Base-by-base conservation (phyloP, 2,888 invertebrate species). In the Linnaemya vulpina region DNA sequence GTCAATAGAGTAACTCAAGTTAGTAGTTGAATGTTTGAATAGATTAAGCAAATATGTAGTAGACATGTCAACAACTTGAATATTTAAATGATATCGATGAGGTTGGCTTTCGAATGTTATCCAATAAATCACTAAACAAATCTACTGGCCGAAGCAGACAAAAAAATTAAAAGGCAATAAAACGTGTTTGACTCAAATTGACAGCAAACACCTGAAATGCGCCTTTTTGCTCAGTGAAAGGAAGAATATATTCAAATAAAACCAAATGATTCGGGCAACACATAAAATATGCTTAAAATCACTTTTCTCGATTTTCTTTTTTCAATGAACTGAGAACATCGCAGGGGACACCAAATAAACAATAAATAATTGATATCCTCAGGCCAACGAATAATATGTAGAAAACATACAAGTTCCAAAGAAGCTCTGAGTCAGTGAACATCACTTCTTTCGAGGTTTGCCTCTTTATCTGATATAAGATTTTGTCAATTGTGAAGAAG, bases 51-150 rank as follows among this genome's bases (percentile, higher is more conserved):
- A 22, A 20, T 17, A 17, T 20, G 10, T 3, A 46, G 49, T 20
- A n/a, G 0, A 49, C n/a, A 20, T 20, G 22, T 15, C 0, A 13
- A 25, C 0, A 13, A 25, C 25, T 11, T 25, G 1, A 7, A n/a
- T 43, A 65, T 65, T 8, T 35, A 43, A 65, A 76, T 63, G 67
- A 60, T 38, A 79, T 79, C 75, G 79, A 83, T 75, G 63, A 77
- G 77, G 77, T 84, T 84, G 81, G 77, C 67, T 74, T 73, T 81
- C 20, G 22, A 77, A 84, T 70, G 51, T 76, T 73, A 67, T 80
- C 60, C 75, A 80, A 84, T 75, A 80, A 84, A 80, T 81, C 77
- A 84, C 67, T 60, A 68, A 80, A 62, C 68, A 76, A 84, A 83
- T 58, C 75, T 51, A 25, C 76, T 76, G 71, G 71, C 75, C 49